phyloP scores from a whole-genome alignment of 2,888 invertebrate species.

The Chromoteleia sp. region DNA sequence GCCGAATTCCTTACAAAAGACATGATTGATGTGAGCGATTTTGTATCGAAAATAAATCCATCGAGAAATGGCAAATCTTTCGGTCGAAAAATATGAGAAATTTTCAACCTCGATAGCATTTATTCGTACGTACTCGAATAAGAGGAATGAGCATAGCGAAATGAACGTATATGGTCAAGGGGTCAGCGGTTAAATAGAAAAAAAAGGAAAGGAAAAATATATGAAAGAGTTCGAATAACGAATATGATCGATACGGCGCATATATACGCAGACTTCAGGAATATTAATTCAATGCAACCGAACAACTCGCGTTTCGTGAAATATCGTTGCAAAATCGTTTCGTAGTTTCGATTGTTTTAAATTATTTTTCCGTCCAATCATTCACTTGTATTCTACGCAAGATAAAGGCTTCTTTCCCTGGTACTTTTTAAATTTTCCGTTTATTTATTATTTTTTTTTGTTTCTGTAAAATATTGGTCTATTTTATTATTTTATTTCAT shows the following conservation, averaged over 20 bases:
- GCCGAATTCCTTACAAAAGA: slow-evolving; percentile 49
- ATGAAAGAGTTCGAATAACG: slow-evolving; percentile 76
- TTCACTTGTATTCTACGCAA: slow-evolving; percentile 4
- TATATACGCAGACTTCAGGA: slow-evolving; percentile 76
- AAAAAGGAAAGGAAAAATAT: slow-evolving; percentile 72
- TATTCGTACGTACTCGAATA: slow-evolving; percentile 79
- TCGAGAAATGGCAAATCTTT: slow-evolving; percentile 67
- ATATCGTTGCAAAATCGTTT: slow-evolving; percentile 51
- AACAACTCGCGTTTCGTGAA: slow-evolving; percentile 50
- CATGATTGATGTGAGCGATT: slow-evolving; percentile 58
- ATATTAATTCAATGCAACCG: slow-evolving; percentile 74
- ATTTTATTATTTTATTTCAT: too few relatives aligned
- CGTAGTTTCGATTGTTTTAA: slow-evolving; percentile 51
- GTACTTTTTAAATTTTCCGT: background rate
- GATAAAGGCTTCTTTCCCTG: background rate
- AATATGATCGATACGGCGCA: slow-evolving; percentile 76
- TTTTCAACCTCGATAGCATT: slow-evolving; percentile 69
- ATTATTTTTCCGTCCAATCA: slow-evolving; percentile 33
- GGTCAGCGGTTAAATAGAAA: slow-evolving; percentile 80
- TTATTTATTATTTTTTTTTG: too few relatives aligned
- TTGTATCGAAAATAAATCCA: slow-evolving; percentile 67
- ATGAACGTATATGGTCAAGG: slow-evolving; percentile 71
- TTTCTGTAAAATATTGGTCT: too few relatives aligned
- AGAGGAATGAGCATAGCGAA: slow-evolving; percentile 73
- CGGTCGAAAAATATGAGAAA: slow-evolving; percentile 67